These are phyloP conservation scores for Chinchilla lanigera DNA, from an alignment of 2,113 vertebrate genomes.

Conservation along the genomic window DNA sequence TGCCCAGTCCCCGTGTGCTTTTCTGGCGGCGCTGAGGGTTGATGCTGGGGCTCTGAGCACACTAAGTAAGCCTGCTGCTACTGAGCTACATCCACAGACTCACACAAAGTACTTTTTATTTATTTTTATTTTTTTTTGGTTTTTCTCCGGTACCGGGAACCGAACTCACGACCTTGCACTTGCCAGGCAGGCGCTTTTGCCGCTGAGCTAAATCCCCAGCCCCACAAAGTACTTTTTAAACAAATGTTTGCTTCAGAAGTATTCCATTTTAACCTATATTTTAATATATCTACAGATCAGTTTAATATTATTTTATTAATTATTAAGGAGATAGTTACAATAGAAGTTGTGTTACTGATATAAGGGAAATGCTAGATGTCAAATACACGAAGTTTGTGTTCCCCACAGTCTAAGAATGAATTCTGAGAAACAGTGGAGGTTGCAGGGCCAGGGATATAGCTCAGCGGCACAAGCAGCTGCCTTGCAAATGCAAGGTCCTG, in stretches of 20 bases:
- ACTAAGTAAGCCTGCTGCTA: neutral
- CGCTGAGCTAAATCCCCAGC: neutral
- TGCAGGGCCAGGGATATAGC: too few species aligned
- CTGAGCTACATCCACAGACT: neutral
- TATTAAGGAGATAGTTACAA: neutral
- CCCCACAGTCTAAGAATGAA: too few species aligned
- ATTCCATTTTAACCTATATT: neutral
- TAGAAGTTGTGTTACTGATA: neutral
- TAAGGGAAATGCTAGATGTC: too few species aligned
- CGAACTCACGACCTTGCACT: too few species aligned
- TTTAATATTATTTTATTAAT: constrained; percentile 25
- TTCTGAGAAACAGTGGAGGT: too few species aligned
- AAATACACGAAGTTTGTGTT: too few species aligned
- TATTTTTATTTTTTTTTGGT: too few species aligned
- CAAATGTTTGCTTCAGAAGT: neutral
- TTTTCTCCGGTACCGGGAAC: too few species aligned
- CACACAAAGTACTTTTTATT: neutral
- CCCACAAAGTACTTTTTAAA: neutral
- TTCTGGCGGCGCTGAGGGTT: neutral
- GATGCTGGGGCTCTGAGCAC: neutral
- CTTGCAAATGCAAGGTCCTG: too few species aligned
- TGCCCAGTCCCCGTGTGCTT: neutral
- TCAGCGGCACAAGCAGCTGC: too few species aligned
- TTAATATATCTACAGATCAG: neutral
- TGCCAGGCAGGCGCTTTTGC: too few species aligned